These are phyloP conservation scores for Turdus rufiventris DNA, from an alignment of 2,113 vertebrate genomes.

Conservation along the genomic window DNA sequence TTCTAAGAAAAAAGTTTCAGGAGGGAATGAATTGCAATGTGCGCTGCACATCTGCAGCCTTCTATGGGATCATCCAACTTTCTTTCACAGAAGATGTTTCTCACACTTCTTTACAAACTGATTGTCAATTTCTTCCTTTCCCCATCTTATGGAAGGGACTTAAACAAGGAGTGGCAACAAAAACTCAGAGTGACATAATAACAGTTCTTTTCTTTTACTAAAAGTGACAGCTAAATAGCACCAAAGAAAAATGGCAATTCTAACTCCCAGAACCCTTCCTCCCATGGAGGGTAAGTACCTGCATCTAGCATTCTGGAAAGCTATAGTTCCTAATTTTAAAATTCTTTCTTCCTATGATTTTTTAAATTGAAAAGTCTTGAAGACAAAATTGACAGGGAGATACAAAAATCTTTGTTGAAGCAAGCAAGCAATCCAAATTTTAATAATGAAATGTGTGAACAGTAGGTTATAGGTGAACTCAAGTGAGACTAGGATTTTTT, in stretches of 20 bases:
- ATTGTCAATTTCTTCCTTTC: background rate
- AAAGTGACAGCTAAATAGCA: background rate
- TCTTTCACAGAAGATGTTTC: background rate
- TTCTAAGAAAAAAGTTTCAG: background rate
- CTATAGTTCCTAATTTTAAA: background rate
- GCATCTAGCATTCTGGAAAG: background rate
- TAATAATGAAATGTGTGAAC: background rate
- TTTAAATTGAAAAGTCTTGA: background rate
- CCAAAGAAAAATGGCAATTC: background rate
- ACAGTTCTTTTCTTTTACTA: background rate
- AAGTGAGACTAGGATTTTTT: background rate
- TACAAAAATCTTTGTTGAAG: background rate
- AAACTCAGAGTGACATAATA: background rate
- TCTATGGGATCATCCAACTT: background rate
- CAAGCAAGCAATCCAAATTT: background rate
- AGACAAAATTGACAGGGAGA: background rate
- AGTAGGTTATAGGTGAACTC: background rate
- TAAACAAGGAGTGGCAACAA: background rate
- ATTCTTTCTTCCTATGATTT: background rate
- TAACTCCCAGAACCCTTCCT: background rate
- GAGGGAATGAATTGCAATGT: background rate
- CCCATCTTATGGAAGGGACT: background rate
- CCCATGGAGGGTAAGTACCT: background rate
- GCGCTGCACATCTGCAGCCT: background rate
- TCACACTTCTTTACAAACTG: background rate